Conservation (phyloP, 2,888 invertebrate genomes). For the Melipona beecheii region DNA sequence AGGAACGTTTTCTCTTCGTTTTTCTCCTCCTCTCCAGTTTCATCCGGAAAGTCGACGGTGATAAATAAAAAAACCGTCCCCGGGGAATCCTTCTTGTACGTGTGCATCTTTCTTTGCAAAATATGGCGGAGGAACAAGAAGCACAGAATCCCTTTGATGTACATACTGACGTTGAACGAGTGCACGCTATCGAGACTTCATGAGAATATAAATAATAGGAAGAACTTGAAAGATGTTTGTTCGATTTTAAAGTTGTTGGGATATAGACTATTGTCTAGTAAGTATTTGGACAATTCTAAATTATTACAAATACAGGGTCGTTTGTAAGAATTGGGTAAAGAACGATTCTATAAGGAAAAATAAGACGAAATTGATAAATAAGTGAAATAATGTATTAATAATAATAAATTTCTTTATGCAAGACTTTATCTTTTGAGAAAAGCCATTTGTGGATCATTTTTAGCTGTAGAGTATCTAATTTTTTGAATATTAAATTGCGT, state of each 20-base stretch:
- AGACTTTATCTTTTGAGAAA: too few species aligned
- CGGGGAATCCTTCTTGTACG: constrained; percentile 55
- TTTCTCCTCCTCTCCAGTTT: background rate
- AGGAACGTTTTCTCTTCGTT: constrained; percentile 9
- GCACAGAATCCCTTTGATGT: constrained; percentile 39
- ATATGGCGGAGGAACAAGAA: constrained; percentile 31
- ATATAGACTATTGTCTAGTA: too few species aligned
- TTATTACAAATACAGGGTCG: too few species aligned
- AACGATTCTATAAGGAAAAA: too few species aligned
- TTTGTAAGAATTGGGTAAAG: too few species aligned
- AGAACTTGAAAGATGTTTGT: background rate
- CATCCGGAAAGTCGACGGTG: constrained; percentile 50
- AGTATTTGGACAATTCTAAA: too few species aligned
- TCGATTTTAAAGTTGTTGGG: background rate
- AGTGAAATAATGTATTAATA: too few species aligned
- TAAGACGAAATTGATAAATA: too few species aligned
- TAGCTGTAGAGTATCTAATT: too few species aligned
- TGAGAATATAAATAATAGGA: constrained; percentile 45
- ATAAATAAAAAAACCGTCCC: constrained; percentile 63
- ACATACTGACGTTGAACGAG: constrained; percentile 33
- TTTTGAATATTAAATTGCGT: too few species aligned
- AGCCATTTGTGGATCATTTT: too few species aligned
- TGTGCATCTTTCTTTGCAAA: constrained; percentile 46
- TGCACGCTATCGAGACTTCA: constrained; percentile 17
- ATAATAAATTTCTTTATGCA: too few species aligned